Base-by-base conservation (phyloP, 2,797 vertebrate species). In the Leptodactylus fallax region DNA sequence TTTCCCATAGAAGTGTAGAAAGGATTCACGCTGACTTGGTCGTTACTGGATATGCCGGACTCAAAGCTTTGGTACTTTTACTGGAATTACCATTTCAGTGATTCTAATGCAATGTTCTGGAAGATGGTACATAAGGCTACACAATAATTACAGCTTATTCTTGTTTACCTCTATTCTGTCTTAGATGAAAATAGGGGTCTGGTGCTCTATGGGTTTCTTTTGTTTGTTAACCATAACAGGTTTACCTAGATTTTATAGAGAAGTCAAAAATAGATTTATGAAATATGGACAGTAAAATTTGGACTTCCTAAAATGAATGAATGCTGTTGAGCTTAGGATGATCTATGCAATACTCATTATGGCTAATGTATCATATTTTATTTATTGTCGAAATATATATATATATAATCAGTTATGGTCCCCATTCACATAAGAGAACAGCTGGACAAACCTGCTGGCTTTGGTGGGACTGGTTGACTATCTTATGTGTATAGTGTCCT, bases 1-100 rank as follows among this genome's bases (percentile, higher is more conserved):
- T 89, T 83, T 89, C 80, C 80, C 85, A 78, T 56, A 89, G 83
- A 83, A 83, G 53, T 65, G 72, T 63, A 86, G 77, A 89, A 78
- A 87, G 74, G 47, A 83, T 58, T 86, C 88, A 49, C 19, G 74
- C 85, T 86, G 85, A 45, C 9, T 53, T 86, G 74, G 63, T 78
- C 19, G 63, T 89, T 86, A 89, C 80, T 83, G 60, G 78, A 58
- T 89, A 55, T 89, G 72, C 63, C n/a, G 19, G 84, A 86, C 88
- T 89, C 53, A 6, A 56, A 71, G 65, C 21, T 51, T 51, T 77
- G 83, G 69, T 47, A 72, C 45, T 71, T 53, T 83, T 79, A 77
- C 53, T 83, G 9, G 36, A 86, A 89, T 87, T 86, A 86, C 8
- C 27, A 79, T 71, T 83, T 65, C 51, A 86, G 17, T 74, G 72